Evolutionary conservation across 2,797 vertebrate genomes (phyloP).

Genomic region (Sphaeramia orbicularis): DNA sequence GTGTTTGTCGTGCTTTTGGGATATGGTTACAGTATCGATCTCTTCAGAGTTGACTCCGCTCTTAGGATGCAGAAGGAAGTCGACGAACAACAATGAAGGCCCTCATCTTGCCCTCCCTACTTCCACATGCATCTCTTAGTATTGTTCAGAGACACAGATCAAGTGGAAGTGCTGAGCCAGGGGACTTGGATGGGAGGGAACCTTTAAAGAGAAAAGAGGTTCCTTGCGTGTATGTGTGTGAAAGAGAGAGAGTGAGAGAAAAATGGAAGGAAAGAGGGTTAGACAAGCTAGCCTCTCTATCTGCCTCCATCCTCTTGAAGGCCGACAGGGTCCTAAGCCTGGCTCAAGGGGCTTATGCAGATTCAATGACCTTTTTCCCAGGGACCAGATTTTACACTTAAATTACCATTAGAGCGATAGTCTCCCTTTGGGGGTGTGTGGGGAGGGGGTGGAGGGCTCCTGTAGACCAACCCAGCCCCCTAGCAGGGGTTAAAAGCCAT

Average conservation of each 20-base stretch:
- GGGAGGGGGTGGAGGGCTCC: slow-evolving; percentile 46
- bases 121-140: slow-evolving; percentile 56
- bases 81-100: slow-evolving; percentile 40
- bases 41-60: slow-evolving; percentile 82
- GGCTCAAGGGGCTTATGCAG: slow-evolving; percentile 94
- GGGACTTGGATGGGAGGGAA: slow-evolving; percentile 45
- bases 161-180: slow-evolving; percentile 61
- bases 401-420: slow-evolving; percentile 92
- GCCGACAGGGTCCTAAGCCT: slow-evolving; percentile 90
- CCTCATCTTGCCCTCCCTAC: slow-evolving; percentile 50
- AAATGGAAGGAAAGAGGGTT: slow-evolving; percentile 54
- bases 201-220: slow-evolving; percentile 26
- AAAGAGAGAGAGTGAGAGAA: slow-evolving; percentile 15
- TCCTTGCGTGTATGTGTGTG: slow-evolving; percentile 6
- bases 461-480: slow-evolving; percentile 68
- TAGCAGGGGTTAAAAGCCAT: slow-evolving; percentile 90
- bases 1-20: slow-evolving; percentile 59
- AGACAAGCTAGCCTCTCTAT: slow-evolving; percentile 60
- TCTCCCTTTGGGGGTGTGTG: slow-evolving; percentile 84
- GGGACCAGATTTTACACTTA: slow-evolving; percentile 96
- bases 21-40: slow-evolving; percentile 88
- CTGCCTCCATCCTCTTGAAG: slow-evolving; percentile 79
- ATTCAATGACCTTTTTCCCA: slow-evolving; percentile 97
- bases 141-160: slow-evolving; percentile 85
- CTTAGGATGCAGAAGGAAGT: slow-evolving; percentile 88